phyloP scores from a whole-genome alignment of 1,140 invertebrate genomes.

The Cephus cinctus region DNA sequence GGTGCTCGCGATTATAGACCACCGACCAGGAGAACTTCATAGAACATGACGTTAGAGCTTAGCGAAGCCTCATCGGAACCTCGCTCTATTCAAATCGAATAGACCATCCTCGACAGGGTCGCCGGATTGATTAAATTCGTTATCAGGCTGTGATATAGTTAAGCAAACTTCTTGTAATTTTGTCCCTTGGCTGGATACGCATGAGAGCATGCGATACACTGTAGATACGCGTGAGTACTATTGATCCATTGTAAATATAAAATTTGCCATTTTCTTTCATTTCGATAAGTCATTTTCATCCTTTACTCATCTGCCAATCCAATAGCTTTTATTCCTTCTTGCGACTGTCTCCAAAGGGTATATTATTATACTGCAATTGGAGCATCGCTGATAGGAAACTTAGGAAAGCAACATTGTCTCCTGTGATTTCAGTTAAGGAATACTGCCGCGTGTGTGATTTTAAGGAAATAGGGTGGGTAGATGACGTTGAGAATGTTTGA shows the following conservation, averaged over 20 bases:
- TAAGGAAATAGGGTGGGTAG: no score
- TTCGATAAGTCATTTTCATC: slow-evolving; percentile 21
- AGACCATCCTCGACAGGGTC: slow-evolving; percentile 31
- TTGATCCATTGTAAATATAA: slow-evolving; percentile 28
- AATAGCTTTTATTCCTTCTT: slow-evolving; percentile 25
- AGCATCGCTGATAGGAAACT: slow-evolving; percentile 47
- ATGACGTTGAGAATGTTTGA: no score
- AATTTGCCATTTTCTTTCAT: slow-evolving; percentile 34
- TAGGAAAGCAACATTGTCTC: slow-evolving; percentile 32
- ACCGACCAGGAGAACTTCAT: no score
- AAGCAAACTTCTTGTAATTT: not conserved
- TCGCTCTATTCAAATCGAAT: slow-evolving; percentile 38
- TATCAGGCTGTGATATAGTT: not conserved
- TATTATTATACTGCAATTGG: slow-evolving; percentile 46
- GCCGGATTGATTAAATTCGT: slow-evolving; percentile 36
- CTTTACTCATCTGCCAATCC: slow-evolving; percentile 24
- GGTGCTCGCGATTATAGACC: no score
- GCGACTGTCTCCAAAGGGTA: no score
- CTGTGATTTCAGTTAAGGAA: no score
- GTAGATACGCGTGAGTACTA: slow-evolving; percentile 43
- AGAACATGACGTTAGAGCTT: slow-evolving; percentile 42
- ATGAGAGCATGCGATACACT: slow-evolving; percentile 34
- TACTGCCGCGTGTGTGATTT: no score
- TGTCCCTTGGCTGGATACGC: not conserved
- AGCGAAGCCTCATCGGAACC: slow-evolving; percentile 30